Base-by-base conservation (phyloP, 2,888 invertebrate species). In the Cephus spinipes region DNA sequence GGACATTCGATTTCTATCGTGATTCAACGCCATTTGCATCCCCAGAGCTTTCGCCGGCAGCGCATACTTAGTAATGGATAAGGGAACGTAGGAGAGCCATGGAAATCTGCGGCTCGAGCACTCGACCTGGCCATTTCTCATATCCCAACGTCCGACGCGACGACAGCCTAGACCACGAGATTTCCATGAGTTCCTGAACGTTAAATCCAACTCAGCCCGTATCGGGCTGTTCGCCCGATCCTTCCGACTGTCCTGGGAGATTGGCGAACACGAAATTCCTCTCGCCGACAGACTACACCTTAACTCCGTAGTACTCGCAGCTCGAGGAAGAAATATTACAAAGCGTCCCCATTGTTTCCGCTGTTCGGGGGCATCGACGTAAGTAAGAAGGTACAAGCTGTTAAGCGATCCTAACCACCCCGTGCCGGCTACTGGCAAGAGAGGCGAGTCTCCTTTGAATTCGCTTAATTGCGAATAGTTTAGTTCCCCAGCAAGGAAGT, bases 401-500 rank as follows among this genome's bases (percentile, higher is more conserved):
- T 9, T 55, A 55, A 55, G 55, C 55, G 23, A 36, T 55, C 23
- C 23, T 9, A 55, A 9, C 23, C 23, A 23, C 2, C 55, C 2
- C 55, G 9, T 9, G 9, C 23, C 2, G 23, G 55, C 55, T 55
- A 55, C 55, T 55, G 55, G 23, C 55, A 23, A 69, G 69, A 77
- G 4, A 6, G 3, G n/a, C n/a, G 68, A 35, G 74, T 15, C 31
- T 73, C 73, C 83, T 84, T 86, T 87, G 87, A 86, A 87, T 86
- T 81, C 82, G 84, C 82, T 85, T 85, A 86, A 87, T 85, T 86
- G 85, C 84, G 81, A 86, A 88, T 86, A 84, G 83, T 85, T 85
- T 83, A 85, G 83, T 83, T 81, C 75, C 83, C 71, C n/a, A 73
- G 35, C 76, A 68, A 71, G 77, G 77, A 83, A 76, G 71, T 23